Evolutionary conservation across 2,888 invertebrate species (phyloP), one percentile per base, ranked within the genome.

Genomic region (Tuta absoluta): DNA sequence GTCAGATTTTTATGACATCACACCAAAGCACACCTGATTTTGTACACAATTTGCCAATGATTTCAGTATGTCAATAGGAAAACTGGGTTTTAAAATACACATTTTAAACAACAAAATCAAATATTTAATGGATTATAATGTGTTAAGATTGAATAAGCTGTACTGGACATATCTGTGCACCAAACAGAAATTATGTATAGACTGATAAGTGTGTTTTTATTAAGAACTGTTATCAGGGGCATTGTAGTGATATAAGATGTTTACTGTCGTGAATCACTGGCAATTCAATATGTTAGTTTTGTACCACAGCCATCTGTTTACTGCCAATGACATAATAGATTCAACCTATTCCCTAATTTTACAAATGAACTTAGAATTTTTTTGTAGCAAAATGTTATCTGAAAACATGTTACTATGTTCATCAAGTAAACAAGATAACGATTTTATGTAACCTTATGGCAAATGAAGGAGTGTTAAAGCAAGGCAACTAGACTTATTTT

Each of bases 21-120:
- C 45, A 68, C 67, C 84, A 79, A 74, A 75, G 84, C 87, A 75
- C 72, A 74, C 87, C 76, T 73, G 89, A 88, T 85, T 85, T 82
- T 67, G 53, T 24, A 62, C 49, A 66, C 24, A 57, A 63, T n/a
- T 56, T 53, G 23, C 56, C 33, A 57, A 14, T 8, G 23, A 51
- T n/a, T 17, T 23, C 3, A 53, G 37, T 8, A 62, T 19, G 21
- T 61, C 24, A 48, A 10, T 48, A 45, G 33, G 51, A 8, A 14
- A 21, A 53, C 5, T 19, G n/a, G 19, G 17, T 10, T 10, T 21
- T 37, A 21, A 62, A 62, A 28, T 0, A 62, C 33, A 37, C 51
- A 62, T 62, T 62, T 51, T 53, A 17, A 21, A 41, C 11, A 37
- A 59, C 14, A 38, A 21, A 23, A 5, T 24, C 41, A 38, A 38